Percentiles rank a stretch among this genome's conserved stretches.
Evolutionary conservation across 2,113 vertebrate genomes (phyloP).

Genomic region (Hymenochirus boettgeri): DNA sequence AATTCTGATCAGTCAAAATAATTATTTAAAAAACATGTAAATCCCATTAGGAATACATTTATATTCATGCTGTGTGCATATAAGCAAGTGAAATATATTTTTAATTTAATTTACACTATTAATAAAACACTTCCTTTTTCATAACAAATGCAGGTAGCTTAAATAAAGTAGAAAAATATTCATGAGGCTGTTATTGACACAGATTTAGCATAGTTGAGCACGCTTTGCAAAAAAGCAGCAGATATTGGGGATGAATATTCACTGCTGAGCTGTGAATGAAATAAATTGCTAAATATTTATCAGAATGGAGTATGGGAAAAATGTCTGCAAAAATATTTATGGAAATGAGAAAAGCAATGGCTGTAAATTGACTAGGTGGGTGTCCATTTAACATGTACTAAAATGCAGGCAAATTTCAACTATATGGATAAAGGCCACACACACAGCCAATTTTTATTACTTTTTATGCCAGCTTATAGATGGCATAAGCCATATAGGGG

Average conservation of each 20-base stretch:
- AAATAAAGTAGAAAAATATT: background rate
- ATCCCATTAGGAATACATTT: background rate
- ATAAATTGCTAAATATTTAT: constrained; percentile 3
- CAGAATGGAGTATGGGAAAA: background rate
- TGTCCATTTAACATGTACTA: background rate
- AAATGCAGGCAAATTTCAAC: background rate
- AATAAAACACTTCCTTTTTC: background rate
- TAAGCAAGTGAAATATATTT: background rate
- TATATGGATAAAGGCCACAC: background rate
- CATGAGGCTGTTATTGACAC: background rate
- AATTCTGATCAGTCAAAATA: background rate
- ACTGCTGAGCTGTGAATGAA: background rate
- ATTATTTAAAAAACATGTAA: background rate
- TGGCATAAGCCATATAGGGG: too few relatives aligned
- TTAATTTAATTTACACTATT: background rate
- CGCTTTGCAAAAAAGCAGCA: background rate
- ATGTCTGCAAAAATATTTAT: constrained; percentile 1
- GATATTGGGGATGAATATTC: background rate
- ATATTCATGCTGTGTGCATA: background rate
- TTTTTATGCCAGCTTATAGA: too few relatives aligned
- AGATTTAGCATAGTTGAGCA: background rate
- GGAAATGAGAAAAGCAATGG: background rate
- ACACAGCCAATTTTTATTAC: too few relatives aligned
- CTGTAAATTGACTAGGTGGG: background rate
- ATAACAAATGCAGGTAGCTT: background rate